phyloP scores from a whole-genome alignment of 2,113 vertebrate genomes.

The Lycaon pictus region DNA sequence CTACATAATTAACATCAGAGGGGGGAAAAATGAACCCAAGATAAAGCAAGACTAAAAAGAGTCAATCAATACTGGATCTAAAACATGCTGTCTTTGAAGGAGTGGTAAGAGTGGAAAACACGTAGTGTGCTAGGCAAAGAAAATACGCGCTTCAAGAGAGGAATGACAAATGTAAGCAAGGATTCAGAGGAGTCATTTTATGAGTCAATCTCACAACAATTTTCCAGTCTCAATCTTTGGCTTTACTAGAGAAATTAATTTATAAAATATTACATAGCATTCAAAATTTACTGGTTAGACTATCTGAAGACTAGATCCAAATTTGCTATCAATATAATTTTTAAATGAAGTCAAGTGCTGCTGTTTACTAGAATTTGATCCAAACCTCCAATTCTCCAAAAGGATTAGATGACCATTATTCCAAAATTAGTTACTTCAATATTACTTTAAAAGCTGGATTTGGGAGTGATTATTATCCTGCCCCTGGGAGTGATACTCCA shows the following conservation, averaged over 20 bases:
- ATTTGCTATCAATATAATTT: constrained; percentile 50
- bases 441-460: constrained; percentile 11
- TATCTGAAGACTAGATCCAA: constrained; percentile 27
- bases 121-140: background rate
- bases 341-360: background rate
- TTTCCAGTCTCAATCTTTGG: constrained; percentile 1
- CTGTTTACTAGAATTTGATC: constrained; percentile 35
- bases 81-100: constrained; percentile 27
- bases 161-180: constrained; percentile 5
- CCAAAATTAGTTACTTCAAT: constrained; percentile 23
- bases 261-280: constrained; percentile 25
- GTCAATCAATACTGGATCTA: background rate
- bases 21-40: background rate
- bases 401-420: constrained; percentile 23
- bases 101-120: background rate
- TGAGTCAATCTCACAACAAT: constrained; percentile 20
- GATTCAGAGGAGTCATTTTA: constrained; percentile 4
- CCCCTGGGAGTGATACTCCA: background rate
- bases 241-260: constrained; percentile 65
- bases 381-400: constrained; percentile 51
- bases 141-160: background rate
- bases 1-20: constrained; percentile 4
- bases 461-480: constrained; percentile 4
- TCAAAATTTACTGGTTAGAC: constrained; percentile 41
- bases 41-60: constrained; percentile 19